Conservation (phyloP, 2,797 vertebrate genomes). For the Characodon lateralis region DNA sequence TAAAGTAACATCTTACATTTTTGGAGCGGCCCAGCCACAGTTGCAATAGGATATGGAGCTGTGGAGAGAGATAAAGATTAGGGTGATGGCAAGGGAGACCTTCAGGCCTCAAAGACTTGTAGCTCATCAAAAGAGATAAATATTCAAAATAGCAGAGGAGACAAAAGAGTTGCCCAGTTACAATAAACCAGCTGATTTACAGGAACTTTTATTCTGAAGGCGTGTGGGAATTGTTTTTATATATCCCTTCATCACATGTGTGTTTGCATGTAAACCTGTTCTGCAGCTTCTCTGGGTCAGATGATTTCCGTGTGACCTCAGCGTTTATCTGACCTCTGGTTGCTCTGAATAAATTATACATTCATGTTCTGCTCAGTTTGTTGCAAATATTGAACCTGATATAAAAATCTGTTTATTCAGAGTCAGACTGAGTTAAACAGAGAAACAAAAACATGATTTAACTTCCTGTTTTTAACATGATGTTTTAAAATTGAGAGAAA, state of each 20-base stretch:
- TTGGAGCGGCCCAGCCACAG: no score
- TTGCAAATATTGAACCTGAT: neutral
- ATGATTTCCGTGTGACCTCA: no score
- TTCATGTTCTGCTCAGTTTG: neutral
- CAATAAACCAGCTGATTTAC: neutral
- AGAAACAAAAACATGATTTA: neutral
- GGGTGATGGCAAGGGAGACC: no score
- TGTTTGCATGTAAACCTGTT: neutral
- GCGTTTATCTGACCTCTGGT: neutral
- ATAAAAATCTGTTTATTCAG: neutral
- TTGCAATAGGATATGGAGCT: no score
- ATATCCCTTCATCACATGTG: no score
- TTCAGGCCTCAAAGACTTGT: no score
- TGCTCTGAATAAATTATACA: neutral
- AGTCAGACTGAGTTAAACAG: neutral
- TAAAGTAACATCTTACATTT: no score
- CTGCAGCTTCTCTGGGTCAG: neutral
- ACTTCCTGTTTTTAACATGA: neutral
- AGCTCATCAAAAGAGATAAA: neutral
- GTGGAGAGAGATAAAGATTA: no score
- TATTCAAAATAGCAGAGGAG: neutral
- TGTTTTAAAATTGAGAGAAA: neutral
- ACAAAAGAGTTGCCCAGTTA: no score
- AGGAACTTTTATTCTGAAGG: neutral
- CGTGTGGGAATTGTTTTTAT: no score